These are phyloP conservation scores for Nyleta sp. DNA, from an alignment of 2,888 invertebrate species.

Conservation along the genomic window DNA sequence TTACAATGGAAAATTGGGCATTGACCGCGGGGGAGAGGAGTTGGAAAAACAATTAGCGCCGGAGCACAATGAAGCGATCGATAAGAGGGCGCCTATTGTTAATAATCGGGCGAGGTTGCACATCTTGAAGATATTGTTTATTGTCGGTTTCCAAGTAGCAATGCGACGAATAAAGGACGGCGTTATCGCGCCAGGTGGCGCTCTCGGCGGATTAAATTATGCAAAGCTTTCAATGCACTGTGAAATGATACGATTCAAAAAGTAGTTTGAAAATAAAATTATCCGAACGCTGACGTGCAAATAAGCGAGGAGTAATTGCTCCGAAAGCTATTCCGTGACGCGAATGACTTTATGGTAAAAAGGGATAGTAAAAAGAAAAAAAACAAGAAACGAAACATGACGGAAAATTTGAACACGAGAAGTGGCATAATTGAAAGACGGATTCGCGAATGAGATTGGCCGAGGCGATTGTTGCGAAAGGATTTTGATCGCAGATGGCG, in stretches of 20 bases:
- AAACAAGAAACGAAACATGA: too few species aligned
- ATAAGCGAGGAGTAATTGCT: neutral
- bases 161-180: constrained; percentile 30
- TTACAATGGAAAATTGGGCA: neutral
- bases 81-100: constrained; percentile 45
- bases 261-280: constrained; percentile 21
- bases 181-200: constrained; percentile 25
- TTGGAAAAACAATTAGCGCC: constrained; percentile 26
- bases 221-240: constrained; percentile 38
- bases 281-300: constrained; percentile 8
- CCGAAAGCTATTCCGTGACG: neutral
- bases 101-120: constrained; percentile 23
- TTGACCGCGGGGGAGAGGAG: neutral
- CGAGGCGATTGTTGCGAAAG: too few species aligned
- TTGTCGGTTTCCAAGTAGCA: constrained; percentile 27
- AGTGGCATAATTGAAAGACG: too few species aligned
- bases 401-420: too few species aligned
- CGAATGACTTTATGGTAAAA: neutral
- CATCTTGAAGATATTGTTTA: constrained; percentile 49
- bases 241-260: constrained; percentile 30
- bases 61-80: constrained; percentile 26
- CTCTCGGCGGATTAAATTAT: constrained; percentile 46
- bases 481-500: constrained; percentile 1
- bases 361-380: too few species aligned
- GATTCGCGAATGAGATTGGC: too few species aligned